These are phyloP conservation scores for Chironomus tentans DNA, from an alignment of 2,888 invertebrate genomes.

Conservation along the genomic window DNA sequence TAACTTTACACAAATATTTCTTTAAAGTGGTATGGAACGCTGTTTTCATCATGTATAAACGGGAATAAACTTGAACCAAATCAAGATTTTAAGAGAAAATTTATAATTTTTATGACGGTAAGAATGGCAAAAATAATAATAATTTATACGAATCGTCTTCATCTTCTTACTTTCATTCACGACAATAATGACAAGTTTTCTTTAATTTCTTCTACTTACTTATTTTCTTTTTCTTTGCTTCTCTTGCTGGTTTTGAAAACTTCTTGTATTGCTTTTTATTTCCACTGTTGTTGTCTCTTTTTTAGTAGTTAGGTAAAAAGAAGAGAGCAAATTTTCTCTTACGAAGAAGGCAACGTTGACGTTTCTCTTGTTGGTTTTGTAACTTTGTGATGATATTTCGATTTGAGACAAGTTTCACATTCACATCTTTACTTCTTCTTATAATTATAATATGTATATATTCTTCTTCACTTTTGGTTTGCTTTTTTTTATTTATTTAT, in stretches of 20 bases:
- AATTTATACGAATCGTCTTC: neutral
- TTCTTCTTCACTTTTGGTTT: too few relatives aligned
- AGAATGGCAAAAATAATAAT: neutral
- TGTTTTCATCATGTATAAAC: too few relatives aligned
- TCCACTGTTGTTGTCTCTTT: neutral
- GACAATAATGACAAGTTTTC: neutral
- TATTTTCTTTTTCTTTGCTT: neutral
- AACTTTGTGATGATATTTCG: neutral
- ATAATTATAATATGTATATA: too few relatives aligned
- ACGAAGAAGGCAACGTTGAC: neutral
- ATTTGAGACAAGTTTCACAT: conserved; percentile 13
- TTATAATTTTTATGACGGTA: neutral
- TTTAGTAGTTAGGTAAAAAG: neutral
- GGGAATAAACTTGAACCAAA: too few relatives aligned
- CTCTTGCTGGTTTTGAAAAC: neutral
- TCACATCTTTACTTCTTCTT: conserved; percentile 1
- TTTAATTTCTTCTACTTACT: neutral
- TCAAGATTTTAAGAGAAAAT: too few relatives aligned
- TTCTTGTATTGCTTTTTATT: too few relatives aligned
- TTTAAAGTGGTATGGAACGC: too few relatives aligned
- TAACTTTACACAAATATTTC: too few relatives aligned
- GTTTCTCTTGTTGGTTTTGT: neutral
- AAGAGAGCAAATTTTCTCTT: neutral
- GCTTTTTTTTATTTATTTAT: too few relatives aligned
- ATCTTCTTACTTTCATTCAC: conserved; percentile 17